A percentile compares a stretch with the other conserved stretches of the same genome.
Conservation (phyloP, 2,888 invertebrate species). For the Euplexia lucipara region DNA sequence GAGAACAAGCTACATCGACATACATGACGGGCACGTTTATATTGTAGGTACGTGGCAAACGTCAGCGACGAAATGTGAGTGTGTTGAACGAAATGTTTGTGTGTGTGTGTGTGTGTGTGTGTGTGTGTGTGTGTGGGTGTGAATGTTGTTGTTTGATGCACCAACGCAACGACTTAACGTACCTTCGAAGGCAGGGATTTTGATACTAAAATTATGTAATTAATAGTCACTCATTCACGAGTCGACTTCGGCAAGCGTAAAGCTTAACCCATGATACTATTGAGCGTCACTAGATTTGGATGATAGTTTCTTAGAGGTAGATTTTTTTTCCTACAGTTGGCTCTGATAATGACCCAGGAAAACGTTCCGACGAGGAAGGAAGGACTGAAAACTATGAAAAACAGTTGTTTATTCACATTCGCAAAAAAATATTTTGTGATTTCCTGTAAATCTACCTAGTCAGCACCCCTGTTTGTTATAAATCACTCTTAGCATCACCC, state of each 20-base stretch:
- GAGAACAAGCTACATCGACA: constrained; percentile 16
- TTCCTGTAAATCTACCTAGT: constrained; percentile 20
- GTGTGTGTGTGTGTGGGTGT: too few species aligned
- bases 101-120: too few species aligned
- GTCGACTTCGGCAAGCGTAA: too few species aligned
- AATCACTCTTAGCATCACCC: constrained; percentile 53
- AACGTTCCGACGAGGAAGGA: background rate
- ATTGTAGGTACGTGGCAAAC: constrained; percentile 21
- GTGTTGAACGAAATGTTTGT: too few species aligned
- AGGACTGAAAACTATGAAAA: background rate
- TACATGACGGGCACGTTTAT: constrained; percentile 31
- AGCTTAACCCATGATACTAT: too few species aligned
- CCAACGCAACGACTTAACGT: too few species aligned
- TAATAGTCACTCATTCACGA: too few species aligned
- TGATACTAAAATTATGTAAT: too few species aligned
- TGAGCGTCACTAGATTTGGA: background rate
- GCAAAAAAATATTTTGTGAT: constrained; percentile 8
- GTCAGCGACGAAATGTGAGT: too few species aligned
- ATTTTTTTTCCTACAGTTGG: background rate
- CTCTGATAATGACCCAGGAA: constrained; percentile 8
- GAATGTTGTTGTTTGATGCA: too few species aligned
- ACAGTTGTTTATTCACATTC: background rate
- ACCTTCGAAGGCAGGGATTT: too few species aligned
- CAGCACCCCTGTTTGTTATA: constrained; percentile 52
- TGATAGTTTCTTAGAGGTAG: constrained; percentile 1